Base-by-base conservation (phyloP, 2,113 vertebrate species). In the Cheilinus undulatus region DNA sequence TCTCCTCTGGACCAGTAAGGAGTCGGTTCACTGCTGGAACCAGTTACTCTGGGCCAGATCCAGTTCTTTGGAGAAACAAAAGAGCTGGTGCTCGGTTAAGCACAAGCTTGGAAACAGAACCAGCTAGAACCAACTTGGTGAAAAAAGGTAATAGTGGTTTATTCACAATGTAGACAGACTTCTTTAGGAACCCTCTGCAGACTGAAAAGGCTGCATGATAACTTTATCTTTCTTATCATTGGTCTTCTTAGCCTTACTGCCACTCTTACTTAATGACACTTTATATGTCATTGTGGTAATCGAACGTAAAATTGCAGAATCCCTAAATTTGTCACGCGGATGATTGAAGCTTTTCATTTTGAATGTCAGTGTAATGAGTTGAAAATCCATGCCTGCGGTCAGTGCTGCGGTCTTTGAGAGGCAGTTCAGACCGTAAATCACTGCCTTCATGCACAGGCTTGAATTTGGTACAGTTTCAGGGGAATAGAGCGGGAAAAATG, bases 311-410 rank as follows among this genome's bases (percentile, higher is more conserved):
- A 60, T n/a, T 36, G 50, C 46, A 54, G 32, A 71, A 20, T 70
- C 19, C 51, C 66, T 14, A 12, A n/a, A 51, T 63, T 46, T 40
- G 13, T 66, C 60, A 46, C 24, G 42, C 19, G 32, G 50, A 73
- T 49, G 69, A 73, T 49, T 34, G 53, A 58, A 69, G 58, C 24
- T 58, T 36, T 77, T 27, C 40, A 73, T 64, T 74, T 58, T 63
- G 43, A 73, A 46, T 46, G 57, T 59, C 70, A 19, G 40, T 3
- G 40, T 49, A 83, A 79, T 77, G 66, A 75, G 28, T 57, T 30
- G 61, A 51, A 82, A 76, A 69, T 58, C 45, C 43, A 75, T 69
- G 65, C 26, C 53, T 19, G 19, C 38, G 40, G 45, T 71, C 63
- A 52, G 50, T 32, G 49, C 23, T n/a, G 20, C 9, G 38, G 20